A percentile compares a stretch with the other conserved stretches of the same genome.
These are phyloP conservation scores for Microcebus tavaratra DNA, from an alignment of 2,113 vertebrate genomes.

Conservation along the genomic window DNA sequence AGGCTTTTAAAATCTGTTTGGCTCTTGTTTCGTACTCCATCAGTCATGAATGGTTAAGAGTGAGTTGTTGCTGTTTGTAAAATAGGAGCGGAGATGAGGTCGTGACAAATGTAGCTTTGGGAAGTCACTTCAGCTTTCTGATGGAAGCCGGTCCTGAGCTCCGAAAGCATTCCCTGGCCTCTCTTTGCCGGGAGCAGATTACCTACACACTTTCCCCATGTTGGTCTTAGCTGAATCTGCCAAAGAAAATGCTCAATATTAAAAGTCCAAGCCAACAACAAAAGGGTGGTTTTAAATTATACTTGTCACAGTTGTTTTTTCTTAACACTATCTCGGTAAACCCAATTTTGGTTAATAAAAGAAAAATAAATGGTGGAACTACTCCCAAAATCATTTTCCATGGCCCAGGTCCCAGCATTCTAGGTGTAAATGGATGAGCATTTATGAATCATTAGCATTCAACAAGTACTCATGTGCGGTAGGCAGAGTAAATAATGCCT, in stretches of 20 bases:
- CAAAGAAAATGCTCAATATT: neutral
- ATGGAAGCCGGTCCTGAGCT: neutral
- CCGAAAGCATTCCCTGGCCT: neutral
- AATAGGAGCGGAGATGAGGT: slow-evolving; percentile 29
- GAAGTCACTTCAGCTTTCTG: neutral
- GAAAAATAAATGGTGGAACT: neutral
- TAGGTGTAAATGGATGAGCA: neutral
- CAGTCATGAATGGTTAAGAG: slow-evolving; percentile 57
- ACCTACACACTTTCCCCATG: neutral
- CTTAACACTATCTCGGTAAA: neutral
- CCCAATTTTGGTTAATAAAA: neutral
- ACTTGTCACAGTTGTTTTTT: neutral
- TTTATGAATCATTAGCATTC: neutral
- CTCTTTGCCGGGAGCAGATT: neutral
- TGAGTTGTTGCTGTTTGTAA: slow-evolving; percentile 67
- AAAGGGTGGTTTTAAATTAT: neutral
- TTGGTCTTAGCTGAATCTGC: neutral
- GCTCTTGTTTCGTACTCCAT: slow-evolving; percentile 51
- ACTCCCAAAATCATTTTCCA: neutral
- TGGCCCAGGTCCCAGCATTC: neutral
- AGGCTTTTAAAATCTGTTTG: slow-evolving; percentile 69
- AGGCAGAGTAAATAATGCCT: neutral
- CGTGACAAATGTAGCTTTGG: neutral
- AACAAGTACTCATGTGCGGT: neutral
- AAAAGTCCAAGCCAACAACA: neutral